Evolutionary conservation across 2,888 invertebrate species (phyloP).

Genomic region (Lagria hirta): DNA sequence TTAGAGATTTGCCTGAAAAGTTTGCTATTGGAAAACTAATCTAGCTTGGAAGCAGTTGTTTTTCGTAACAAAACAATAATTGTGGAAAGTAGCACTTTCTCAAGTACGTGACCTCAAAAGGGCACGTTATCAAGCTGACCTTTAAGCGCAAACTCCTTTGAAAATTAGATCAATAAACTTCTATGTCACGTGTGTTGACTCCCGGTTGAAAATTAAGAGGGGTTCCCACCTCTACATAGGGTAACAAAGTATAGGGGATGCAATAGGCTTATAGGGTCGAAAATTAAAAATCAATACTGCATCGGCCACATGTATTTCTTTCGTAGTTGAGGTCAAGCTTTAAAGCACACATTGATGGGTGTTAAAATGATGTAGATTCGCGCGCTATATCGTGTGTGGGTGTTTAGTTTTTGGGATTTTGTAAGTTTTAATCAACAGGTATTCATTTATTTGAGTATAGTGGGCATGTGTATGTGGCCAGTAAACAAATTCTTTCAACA

Average conservation of each 20-base stretch:
- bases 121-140: too few relatives aligned
- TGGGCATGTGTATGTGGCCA: constrained; percentile 35
- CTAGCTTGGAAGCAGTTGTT: too few relatives aligned
- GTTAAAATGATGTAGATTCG: too few relatives aligned
- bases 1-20: too few relatives aligned
- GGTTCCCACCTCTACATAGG: constrained; percentile 20
- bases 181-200: constrained; percentile 22
- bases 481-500: constrained; percentile 26
- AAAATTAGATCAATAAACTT: constrained; percentile 14
- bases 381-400: too few relatives aligned
- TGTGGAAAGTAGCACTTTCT: too few relatives aligned
- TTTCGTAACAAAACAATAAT: too few relatives aligned
- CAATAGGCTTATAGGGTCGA: constrained; percentile 30
- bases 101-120: too few relatives aligned
- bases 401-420: constrained; percentile 22
- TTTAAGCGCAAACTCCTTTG: constrained; percentile 12
- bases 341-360: too few relatives aligned
- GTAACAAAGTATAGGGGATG: constrained; percentile 28
- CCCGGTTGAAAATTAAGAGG: constrained; percentile 23
- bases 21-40: too few relatives aligned
- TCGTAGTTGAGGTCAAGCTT: constrained; percentile 19
- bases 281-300: constrained; percentile 45
- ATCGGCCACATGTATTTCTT: constrained; percentile 30
- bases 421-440: constrained; percentile 38
- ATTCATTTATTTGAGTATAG: constrained; percentile 31